Evolutionary conservation across 2,797 vertebrate genomes (phyloP).

Genomic region (Argyrosomus regius): DNA sequence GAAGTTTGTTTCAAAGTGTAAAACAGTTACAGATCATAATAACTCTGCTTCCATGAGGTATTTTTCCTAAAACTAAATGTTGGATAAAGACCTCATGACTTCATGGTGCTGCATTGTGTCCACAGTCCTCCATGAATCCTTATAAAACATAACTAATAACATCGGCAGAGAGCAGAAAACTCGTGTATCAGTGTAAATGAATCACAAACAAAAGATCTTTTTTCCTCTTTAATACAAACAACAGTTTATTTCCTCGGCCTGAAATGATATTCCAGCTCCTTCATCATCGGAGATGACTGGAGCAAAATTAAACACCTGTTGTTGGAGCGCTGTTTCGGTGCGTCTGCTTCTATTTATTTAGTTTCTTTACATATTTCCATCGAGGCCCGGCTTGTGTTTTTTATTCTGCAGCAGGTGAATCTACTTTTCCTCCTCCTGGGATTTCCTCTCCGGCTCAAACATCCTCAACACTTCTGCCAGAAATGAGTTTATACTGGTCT

Average conservation of each 20-base stretch:
- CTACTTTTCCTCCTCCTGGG: conserved; percentile 47
- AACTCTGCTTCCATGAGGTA: too few relatives aligned
- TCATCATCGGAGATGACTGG: conserved; percentile 43
- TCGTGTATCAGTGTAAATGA: conserved; percentile 4
- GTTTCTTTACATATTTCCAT: conserved; percentile 47
- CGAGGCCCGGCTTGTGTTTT: conserved; percentile 5
- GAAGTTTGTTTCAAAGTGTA: too few relatives aligned
- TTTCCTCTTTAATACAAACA: conserved; percentile 27
- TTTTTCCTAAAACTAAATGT: background rate
- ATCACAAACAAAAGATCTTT: background rate
- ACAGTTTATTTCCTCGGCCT: conserved; percentile 4
- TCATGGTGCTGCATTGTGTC: background rate
- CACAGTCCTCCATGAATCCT: background rate
- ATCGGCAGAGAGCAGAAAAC: background rate
- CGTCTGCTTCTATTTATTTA: conserved; percentile 37
- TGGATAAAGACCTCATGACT: background rate
- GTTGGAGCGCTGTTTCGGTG: conserved; percentile 16
- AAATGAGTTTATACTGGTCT: conserved; percentile 36
- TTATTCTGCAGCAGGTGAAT: conserved; percentile 48
- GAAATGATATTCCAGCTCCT: conserved; percentile 40
- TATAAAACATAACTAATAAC: background rate
- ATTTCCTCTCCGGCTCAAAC: conserved; percentile 33
- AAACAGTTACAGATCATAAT: too few relatives aligned
- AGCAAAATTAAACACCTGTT: conserved; percentile 70
- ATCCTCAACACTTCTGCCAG: conserved; percentile 18